phyloP scores from a whole-genome alignment of 1,140 invertebrate genomes.

The Drosophila sechellia region DNA sequence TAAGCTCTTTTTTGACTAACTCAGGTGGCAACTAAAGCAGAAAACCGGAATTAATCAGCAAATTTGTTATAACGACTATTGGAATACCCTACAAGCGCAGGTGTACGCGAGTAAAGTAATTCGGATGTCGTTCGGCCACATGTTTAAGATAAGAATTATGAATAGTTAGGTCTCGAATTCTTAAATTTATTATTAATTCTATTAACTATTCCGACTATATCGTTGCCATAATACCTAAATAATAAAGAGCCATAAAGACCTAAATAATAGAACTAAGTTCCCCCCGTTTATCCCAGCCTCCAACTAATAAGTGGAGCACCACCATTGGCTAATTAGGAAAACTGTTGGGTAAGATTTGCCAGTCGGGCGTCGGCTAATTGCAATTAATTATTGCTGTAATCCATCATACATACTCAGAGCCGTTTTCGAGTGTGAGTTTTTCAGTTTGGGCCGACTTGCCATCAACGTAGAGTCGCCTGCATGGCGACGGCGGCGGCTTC shows the following conservation, averaged over 20 bases:
- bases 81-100: constrained; percentile 14
- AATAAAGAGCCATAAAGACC: no score
- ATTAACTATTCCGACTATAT: background rate
- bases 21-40: constrained; percentile 34
- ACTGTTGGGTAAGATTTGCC: constrained; percentile 28
- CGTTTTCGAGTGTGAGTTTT: constrained; percentile 42
- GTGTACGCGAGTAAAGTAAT: no score
- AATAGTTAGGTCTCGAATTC: background rate
- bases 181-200: no score
- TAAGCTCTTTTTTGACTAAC: constrained; percentile 54
- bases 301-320: constrained; percentile 1
- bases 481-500: constrained; percentile 48
- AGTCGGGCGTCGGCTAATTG: constrained; percentile 63
- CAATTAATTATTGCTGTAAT: constrained; percentile 80
- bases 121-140: background rate
- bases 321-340: constrained; percentile 15
- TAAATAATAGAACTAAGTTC: no score
- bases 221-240: background rate
- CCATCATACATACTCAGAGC: constrained; percentile 57
- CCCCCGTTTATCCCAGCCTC: background rate
- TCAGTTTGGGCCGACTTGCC: constrained; percentile 15
- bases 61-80: constrained; percentile 14
- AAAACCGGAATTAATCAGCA: constrained; percentile 48
- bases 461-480: constrained; percentile 24
- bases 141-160: background rate